Percentiles rank a stretch among this genome's conserved stretches.
These are phyloP conservation scores for Capra hircus DNA, from an alignment of 2,113 vertebrate species.

Conservation along the genomic window DNA sequence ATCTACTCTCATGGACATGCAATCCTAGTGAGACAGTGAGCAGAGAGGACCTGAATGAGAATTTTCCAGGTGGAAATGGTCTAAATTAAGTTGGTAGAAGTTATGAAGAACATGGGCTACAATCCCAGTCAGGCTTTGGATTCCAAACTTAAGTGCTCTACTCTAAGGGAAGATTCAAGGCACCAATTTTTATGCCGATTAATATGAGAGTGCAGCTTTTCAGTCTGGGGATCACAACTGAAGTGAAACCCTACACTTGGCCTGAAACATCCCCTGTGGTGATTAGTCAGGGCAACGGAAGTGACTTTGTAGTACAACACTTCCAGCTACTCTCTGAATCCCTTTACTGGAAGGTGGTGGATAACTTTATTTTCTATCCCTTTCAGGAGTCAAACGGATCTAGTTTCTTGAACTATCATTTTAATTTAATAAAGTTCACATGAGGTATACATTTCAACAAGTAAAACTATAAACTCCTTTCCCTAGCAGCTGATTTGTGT, in stretches of 20 bases:
- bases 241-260: conserved; percentile 16
- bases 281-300: conserved; percentile 42
- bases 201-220: background rate
- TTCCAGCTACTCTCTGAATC: conserved; percentile 27
- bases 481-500: background rate
- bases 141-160: background rate
- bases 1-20: background rate
- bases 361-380: conserved; percentile 25
- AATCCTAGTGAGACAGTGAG: background rate
- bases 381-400: conserved; percentile 8
- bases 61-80: background rate
- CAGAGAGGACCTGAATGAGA: background rate
- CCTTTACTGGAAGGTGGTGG: conserved; percentile 32
- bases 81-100: background rate
- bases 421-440: background rate
- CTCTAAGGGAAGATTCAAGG: background rate
- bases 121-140: background rate
- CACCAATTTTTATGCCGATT: background rate
- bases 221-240: background rate
- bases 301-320: conserved; percentile 28
- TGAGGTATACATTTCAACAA: background rate
- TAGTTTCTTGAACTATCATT: background rate
- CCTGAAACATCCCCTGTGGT: background rate
- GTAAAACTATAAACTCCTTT: background rate
- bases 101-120: background rate